Conservation (phyloP, 64 coral and sea anemone species). For the Astreopora myriophthalma region DNA sequence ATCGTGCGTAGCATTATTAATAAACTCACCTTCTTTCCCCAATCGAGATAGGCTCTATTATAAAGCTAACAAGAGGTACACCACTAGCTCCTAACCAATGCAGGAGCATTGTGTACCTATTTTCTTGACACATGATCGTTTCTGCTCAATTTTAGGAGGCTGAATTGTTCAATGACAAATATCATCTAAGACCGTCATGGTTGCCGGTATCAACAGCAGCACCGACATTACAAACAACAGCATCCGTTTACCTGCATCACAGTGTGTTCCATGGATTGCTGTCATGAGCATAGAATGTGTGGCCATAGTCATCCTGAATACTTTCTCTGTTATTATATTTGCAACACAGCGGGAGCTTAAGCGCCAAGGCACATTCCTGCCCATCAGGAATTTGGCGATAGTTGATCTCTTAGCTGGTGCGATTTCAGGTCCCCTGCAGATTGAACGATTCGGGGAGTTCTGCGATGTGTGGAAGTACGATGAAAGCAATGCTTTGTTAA, state of each 20-base stretch:
- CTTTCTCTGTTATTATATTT: not conserved
- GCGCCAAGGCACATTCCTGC: not conserved
- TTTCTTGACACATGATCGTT: not conserved
- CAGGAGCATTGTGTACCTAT: not conserved
- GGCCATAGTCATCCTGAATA: not conserved
- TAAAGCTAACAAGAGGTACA: too few relatives aligned
- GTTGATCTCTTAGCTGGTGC: not conserved
- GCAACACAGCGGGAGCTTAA: not conserved
- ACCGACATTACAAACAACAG: not conserved
- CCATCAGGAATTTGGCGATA: slow-evolving; percentile 3
- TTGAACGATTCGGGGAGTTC: not conserved
- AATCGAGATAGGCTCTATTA: too few relatives aligned
- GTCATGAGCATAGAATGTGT: not conserved
- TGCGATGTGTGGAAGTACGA: not conserved
- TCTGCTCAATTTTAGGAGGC: not conserved
- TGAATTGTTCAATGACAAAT: not conserved
- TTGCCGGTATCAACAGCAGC: not conserved
- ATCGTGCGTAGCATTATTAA: too few relatives aligned
- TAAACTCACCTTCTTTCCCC: too few relatives aligned
- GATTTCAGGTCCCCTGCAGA: not conserved
- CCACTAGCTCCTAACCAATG: too few relatives aligned
- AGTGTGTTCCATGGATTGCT: not conserved
- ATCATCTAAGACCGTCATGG: not conserved
- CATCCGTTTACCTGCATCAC: not conserved
- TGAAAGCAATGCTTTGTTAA: not conserved